Percentiles rank a stretch among this genome's conserved stretches.
phyloP scores from a whole-genome alignment of 2,797 vertebrate genomes.

The Chiroxiphia lanceolata region DNA sequence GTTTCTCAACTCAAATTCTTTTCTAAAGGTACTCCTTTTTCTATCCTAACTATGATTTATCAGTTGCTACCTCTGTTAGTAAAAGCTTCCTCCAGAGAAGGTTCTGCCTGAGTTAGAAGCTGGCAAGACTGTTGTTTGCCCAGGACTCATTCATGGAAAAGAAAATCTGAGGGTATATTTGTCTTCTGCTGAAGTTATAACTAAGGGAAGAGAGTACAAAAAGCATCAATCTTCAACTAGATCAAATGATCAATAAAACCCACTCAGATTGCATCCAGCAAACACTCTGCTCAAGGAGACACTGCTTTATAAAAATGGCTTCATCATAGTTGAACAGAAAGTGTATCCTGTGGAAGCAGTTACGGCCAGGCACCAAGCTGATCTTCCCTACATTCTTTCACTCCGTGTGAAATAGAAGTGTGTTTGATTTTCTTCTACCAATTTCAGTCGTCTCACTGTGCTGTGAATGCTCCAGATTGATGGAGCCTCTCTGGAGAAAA shows the following conservation, averaged over 20 bases:
- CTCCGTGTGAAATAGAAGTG: not conserved
- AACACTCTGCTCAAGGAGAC: not conserved
- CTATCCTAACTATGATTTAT: not conserved
- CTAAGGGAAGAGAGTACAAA: slow-evolving; percentile 6
- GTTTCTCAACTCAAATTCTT: not conserved
- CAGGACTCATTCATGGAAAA: not conserved
- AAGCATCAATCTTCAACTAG: slow-evolving; percentile 1
- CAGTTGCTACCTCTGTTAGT: not conserved
- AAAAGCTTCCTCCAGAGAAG: not conserved
- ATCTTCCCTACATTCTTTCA: not conserved
- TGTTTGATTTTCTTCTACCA: slow-evolving; percentile 13
- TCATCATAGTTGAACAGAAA: not conserved
- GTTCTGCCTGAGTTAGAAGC: not conserved
- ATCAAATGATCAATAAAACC: slow-evolving; percentile 34
- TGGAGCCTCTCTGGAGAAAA: not conserved
- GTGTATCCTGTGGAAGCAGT: not conserved
- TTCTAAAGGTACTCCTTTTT: not conserved
- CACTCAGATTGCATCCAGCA: slow-evolving; percentile 12
- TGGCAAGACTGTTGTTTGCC: not conserved
- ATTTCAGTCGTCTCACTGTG: not conserved
- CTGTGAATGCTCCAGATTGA: not conserved
- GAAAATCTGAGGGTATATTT: not conserved
- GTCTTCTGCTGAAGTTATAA: slow-evolving; percentile 28
- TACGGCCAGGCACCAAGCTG: not conserved
- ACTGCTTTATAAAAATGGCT: not conserved